These are phyloP conservation scores for Megaceryle alcyon DNA, from an alignment of 2,797 vertebrate species.

Conservation along the genomic window DNA sequence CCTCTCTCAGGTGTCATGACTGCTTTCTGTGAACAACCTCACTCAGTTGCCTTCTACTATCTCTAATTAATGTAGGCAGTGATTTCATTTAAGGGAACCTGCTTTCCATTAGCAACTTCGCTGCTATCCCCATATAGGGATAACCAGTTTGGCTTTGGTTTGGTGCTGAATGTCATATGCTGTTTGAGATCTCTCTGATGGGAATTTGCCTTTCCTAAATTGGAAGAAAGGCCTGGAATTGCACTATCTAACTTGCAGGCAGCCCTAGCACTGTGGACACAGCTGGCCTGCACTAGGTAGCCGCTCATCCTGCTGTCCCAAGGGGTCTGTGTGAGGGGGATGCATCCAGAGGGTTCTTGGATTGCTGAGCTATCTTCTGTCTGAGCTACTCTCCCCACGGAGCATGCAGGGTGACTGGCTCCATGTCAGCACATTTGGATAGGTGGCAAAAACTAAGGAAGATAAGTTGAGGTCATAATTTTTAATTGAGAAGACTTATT, in stretches of 20 bases:
- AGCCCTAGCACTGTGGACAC: background rate
- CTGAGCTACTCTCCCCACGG: accelerated
- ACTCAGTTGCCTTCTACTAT: accelerated
- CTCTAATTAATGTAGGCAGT: background rate
- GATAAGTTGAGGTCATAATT: background rate
- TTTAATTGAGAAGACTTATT: background rate
- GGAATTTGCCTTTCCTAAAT: accelerated
- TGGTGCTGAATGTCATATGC: accelerated
- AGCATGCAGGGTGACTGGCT: accelerated
- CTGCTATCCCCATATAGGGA: too few relatives aligned
- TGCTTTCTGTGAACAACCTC: background rate
- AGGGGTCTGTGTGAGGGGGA: background rate
- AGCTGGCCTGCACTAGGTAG: background rate
- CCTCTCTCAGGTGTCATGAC: background rate
- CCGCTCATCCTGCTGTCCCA: background rate
- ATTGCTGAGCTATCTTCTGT: background rate
- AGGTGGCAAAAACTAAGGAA: background rate
- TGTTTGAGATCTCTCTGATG: background rate
- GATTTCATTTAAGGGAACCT: background rate
- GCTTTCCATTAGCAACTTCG: background rate
- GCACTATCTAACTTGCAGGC: accelerated
- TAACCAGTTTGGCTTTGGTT: background rate
- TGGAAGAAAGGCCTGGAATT: background rate
- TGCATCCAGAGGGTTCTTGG: accelerated
- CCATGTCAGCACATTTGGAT: accelerated